A percentile compares a stretch with the other conserved stretches of the same genome.
These are phyloP conservation scores for Fregetta grallaria DNA, from an alignment of 2,113 vertebrate species.

Conservation along the genomic window DNA sequence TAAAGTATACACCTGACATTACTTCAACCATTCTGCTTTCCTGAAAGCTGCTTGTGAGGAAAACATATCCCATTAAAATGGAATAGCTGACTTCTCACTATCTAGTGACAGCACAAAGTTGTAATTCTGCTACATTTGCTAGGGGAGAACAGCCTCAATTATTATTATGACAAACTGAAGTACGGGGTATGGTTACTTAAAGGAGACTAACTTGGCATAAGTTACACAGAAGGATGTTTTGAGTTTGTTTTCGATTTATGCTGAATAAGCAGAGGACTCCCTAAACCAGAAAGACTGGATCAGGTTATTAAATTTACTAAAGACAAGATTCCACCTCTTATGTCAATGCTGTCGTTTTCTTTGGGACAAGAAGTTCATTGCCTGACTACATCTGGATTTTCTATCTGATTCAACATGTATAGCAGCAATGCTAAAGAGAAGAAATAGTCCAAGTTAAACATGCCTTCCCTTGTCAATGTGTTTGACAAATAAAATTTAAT, in stretches of 20 bases:
- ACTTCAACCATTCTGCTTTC: not conserved
- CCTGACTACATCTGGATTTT: not conserved
- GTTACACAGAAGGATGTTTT: not conserved
- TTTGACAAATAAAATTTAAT: conserved; percentile 25
- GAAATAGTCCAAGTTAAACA: not conserved
- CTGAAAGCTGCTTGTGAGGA: not conserved
- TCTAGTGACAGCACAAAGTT: not conserved
- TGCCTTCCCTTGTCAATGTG: conserved; percentile 1
- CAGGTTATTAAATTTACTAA: not conserved
- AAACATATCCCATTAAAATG: not conserved
- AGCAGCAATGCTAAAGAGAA: conserved; percentile 19
- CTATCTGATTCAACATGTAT: not conserved
- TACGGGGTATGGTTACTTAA: not conserved
- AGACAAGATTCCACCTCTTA: not conserved
- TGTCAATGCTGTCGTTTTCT: not conserved
- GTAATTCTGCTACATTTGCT: not conserved
- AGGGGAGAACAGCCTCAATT: not conserved
- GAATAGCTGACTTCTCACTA: not conserved
- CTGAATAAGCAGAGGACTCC: not conserved
- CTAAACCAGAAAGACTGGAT: not conserved
- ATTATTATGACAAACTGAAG: not conserved
- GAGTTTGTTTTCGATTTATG: not conserved
- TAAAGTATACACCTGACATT: not conserved
- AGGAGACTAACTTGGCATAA: not conserved
- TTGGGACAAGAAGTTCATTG: not conserved